phyloP scores from a whole-genome alignment of 2,888 invertebrate species.

The Rhagonycha fulva region DNA sequence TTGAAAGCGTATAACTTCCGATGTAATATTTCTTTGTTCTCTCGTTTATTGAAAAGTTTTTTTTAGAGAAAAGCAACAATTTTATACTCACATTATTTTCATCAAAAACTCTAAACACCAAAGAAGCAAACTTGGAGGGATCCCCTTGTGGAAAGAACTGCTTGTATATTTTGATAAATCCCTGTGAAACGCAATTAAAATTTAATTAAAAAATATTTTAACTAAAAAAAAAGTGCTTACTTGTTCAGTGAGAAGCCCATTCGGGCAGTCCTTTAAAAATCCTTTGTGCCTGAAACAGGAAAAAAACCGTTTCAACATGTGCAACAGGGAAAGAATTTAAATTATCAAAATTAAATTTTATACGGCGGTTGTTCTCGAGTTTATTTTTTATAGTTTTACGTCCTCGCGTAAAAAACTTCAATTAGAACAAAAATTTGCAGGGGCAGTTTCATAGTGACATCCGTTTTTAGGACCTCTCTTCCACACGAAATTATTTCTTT shows the following conservation, averaged over 20 bases:
- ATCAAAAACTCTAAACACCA: conserved; percentile 98
- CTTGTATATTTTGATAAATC: conserved; percentile 99
- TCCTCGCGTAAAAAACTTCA: background rate
- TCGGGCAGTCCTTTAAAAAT: conserved; percentile 95
- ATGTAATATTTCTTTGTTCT: background rate
- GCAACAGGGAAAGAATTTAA: background rate
- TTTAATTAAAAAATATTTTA: background rate
- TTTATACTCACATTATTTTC: conserved; percentile 89
- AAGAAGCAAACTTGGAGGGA: conserved; percentile 96
- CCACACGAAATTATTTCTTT: background rate
- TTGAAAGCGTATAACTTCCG: background rate
- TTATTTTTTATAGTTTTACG: background rate
- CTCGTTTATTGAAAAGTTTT: background rate
- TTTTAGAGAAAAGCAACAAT: background rate
- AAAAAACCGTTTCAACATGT: background rate
- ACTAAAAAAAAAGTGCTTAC: conserved; percentile 57
- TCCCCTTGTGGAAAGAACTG: conserved; percentile 99
- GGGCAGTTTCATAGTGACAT: no score
- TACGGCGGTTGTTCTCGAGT: background rate
- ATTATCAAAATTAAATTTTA: background rate
- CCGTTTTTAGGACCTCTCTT: background rate
- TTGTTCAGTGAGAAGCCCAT: conserved; percentile 93
- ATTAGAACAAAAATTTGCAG: no score
- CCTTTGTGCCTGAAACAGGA: conserved; percentile 87
- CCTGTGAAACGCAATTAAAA: conserved; percentile 63